A percentile compares a stretch with the other conserved stretches of the same genome.
These are phyloP conservation scores for Protobothrops flavoviridis DNA, from an alignment of 2,113 vertebrate genomes.

Conservation along the genomic window DNA sequence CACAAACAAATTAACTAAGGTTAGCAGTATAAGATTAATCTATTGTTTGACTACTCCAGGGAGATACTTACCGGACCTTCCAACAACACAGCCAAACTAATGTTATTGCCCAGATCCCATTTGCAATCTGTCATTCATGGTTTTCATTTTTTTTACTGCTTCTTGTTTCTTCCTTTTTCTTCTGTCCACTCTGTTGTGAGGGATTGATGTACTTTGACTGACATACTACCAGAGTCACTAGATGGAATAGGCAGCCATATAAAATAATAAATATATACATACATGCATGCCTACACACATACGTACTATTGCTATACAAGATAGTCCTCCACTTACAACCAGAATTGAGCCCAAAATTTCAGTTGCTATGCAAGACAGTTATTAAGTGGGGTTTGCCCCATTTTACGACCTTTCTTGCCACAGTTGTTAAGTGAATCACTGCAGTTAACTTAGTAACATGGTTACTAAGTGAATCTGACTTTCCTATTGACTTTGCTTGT, in stretches of 20 bases:
- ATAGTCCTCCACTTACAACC: too few relatives aligned
- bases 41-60: neutral
- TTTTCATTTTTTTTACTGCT: neutral
- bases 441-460: too few relatives aligned
- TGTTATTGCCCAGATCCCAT: neutral
- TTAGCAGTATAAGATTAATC: neutral
- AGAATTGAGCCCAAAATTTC: too few relatives aligned
- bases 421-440: too few relatives aligned
- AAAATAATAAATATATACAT: too few relatives aligned
- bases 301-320: too few relatives aligned
- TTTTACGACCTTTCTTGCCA: too few relatives aligned
- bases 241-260: neutral
- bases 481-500: too few relatives aligned
- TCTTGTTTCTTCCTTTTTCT: neutral
- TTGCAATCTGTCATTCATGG: neutral
- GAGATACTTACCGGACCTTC: neutral
- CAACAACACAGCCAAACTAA: neutral
- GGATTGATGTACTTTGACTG: neutral
- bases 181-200: neutral
- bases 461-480: too few relatives aligned
- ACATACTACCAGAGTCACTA: neutral
- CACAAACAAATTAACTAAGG: neutral
- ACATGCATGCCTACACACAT: too few relatives aligned
- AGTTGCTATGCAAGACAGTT: too few relatives aligned
- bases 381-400: too few relatives aligned